A percentile compares a stretch with the other conserved stretches of the same genome.
Conservation (phyloP, 1,140 invertebrate genomes). For the Micrasema minimum region DNA sequence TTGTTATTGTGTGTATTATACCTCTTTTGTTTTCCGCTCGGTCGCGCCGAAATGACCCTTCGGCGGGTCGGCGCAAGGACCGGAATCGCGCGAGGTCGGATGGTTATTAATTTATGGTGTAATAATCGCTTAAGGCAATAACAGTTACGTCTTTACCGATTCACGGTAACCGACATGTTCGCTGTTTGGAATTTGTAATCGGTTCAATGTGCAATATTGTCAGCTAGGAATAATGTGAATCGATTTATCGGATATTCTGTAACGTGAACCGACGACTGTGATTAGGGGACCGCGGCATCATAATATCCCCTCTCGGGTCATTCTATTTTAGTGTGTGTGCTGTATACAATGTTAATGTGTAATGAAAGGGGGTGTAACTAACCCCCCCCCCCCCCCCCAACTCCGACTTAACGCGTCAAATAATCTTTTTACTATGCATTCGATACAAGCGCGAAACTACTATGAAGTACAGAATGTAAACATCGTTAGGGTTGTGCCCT, state of each 20-base stretch:
- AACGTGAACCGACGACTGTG: no score
- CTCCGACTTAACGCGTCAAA: conserved; percentile 15
- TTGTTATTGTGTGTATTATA: conserved; percentile 38
- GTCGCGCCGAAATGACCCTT: conserved; percentile 10
- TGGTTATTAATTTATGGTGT: conserved; percentile 27
- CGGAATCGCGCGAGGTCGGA: conserved; percentile 10
- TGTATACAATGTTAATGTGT: conserved; percentile 4
- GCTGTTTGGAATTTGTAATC: conserved; percentile 13
- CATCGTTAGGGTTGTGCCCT: neutral
- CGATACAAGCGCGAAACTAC: neutral
- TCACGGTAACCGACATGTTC: conserved; percentile 5
- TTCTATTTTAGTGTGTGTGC: neutral
- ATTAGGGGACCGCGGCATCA: no score
- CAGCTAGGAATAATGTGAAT: neutral
- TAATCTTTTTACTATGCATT: conserved; percentile 14
- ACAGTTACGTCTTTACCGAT: conserved; percentile 25
- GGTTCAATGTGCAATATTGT: neutral
- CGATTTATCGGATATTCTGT: conserved; percentile 5
- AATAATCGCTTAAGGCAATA: conserved; percentile 10
- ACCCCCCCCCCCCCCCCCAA: neutral
- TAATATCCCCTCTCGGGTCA: neutral
- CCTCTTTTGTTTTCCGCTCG: conserved; percentile 34
- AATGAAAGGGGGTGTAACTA: neutral
- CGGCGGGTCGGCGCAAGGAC: neutral
- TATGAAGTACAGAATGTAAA: no score